Evolutionary conservation across 2,113 vertebrate genomes (phyloP).

Genomic region (Malurus melanocephalus): DNA sequence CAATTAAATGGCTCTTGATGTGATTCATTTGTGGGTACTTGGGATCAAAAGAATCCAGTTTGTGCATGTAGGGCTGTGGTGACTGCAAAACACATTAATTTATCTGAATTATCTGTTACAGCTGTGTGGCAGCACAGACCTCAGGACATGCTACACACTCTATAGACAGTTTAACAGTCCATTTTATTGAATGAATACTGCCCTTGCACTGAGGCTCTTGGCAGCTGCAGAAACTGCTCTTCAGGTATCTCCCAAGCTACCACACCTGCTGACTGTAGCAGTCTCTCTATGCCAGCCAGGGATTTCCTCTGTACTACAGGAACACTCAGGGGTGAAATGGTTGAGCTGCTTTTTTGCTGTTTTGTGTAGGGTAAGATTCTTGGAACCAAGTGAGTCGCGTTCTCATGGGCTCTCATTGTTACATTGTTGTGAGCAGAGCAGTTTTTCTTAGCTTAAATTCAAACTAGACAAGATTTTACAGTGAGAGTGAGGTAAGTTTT

Average conservation of each 20-base stretch:
- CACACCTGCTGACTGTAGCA: not conserved
- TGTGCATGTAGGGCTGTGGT: not conserved
- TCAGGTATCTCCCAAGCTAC: not conserved
- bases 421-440: not conserved
- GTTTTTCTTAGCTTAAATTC: not conserved
- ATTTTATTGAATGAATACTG: not conserved
- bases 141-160: not conserved
- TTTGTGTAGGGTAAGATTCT: not conserved
- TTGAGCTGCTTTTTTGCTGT: not conserved
- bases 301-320: not conserved
- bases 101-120: not conserved
- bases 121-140: not conserved
- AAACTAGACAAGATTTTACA: not conserved
- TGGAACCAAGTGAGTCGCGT: not conserved
- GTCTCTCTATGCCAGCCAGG: not conserved
- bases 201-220: not conserved
- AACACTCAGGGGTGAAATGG: not conserved
- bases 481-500: not conserved
- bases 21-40: not conserved
- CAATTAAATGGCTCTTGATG: not conserved
- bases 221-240: not conserved
- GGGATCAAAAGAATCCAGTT: not conserved
- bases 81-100: not conserved
- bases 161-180: not conserved
- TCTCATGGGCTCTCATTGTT: not conserved